These are phyloP conservation scores for Dufourea novaeangliae DNA, from an alignment of 1,140 invertebrate genomes.

Conservation along the genomic window DNA sequence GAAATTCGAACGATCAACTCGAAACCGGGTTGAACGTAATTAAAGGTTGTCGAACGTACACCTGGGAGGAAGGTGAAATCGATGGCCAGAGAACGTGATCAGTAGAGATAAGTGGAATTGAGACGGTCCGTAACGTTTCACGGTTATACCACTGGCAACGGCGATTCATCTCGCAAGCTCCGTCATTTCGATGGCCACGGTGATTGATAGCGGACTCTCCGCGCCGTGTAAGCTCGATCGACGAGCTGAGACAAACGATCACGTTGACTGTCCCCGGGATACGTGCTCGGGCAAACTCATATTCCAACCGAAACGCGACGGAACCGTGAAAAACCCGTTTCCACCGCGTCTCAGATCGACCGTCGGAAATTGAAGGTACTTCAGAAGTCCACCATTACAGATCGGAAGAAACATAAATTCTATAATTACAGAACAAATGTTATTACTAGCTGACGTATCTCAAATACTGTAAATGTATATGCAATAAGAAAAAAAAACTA, in stretches of 20 bases:
- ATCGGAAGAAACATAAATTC: background rate
- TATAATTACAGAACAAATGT: too few relatives aligned
- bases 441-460: too few relatives aligned
- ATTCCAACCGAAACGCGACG: background rate
- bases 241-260: conserved; percentile 38
- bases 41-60: conserved; percentile 26
- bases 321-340: background rate
- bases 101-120: conserved; percentile 56
- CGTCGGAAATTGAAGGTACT: background rate
- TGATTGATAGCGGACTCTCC: conserved; percentile 56
- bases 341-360: background rate
- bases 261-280: conserved; percentile 10
- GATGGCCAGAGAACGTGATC: conserved; percentile 42
- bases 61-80: conserved; percentile 32
- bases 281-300: background rate
- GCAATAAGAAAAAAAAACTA: too few relatives aligned
- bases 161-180: conserved; percentile 50
- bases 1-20: background rate
- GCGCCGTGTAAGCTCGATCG: conserved; percentile 27
- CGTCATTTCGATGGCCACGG: conserved; percentile 57
- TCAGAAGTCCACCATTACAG: too few relatives aligned
- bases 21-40: background rate
- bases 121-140: conserved; percentile 46
- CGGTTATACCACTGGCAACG: conserved; percentile 31
- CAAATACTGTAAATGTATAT: too few relatives aligned